Evolutionary conservation across 2,113 vertebrate genomes (phyloP).

Genomic region (Poeciliopsis turrubarensis): DNA sequence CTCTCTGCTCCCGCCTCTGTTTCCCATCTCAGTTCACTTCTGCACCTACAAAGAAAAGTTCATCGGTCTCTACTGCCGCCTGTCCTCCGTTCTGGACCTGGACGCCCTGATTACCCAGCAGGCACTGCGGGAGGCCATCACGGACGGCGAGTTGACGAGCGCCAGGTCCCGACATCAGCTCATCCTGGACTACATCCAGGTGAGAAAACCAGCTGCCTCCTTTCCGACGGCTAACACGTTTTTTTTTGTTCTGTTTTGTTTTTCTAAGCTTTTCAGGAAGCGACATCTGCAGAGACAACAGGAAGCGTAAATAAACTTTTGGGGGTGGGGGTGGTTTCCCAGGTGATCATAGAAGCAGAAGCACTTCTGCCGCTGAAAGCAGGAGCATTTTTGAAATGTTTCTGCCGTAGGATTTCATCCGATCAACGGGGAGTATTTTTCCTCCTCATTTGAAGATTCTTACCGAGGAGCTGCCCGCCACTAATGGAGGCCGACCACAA

Average conservation of each 20-base stretch:
- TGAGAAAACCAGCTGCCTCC: constrained; percentile 53
- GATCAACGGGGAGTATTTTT: neutral
- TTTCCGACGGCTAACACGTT: neutral
- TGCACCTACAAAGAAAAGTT: constrained; percentile 96
- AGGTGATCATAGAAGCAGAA: neutral
- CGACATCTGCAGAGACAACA: neutral
- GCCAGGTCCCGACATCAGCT: constrained; percentile 95
- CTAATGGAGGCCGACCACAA: constrained; percentile 80
- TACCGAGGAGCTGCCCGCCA: constrained; percentile 32
- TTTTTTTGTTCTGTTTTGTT: no score
- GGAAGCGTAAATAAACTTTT: neutral
- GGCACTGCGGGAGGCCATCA: constrained; percentile 94
- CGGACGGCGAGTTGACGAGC: constrained; percentile 89
- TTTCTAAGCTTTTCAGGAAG: no score
- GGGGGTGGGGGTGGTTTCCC: no score
- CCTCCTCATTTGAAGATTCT: neutral
- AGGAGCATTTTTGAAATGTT: neutral
- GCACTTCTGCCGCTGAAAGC: no score
- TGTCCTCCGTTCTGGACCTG: constrained; percentile 95
- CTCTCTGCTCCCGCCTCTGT: neutral
- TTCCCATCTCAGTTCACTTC: constrained; percentile 88
- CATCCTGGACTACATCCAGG: constrained; percentile 94
- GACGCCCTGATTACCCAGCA: constrained; percentile 97
- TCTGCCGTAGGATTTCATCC: neutral
- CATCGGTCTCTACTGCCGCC: constrained; percentile 95